Evolutionary conservation across 2,888 invertebrate genomes (phyloP).

Genomic region (Girardia tigrina): DNA sequence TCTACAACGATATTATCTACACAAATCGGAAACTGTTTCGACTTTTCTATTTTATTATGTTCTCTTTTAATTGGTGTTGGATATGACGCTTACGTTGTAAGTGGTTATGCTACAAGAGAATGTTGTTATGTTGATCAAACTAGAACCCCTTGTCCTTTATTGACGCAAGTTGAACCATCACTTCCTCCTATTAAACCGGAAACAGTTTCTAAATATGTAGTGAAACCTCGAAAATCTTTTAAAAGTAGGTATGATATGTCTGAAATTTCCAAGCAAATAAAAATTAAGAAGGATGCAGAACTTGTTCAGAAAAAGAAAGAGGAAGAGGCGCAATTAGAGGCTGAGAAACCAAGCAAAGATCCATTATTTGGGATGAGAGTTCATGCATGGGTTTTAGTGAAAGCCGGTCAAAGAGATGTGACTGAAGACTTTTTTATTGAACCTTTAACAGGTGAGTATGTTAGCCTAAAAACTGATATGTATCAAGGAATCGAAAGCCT

Average conservation of each 20-base stretch:
- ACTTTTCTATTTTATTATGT: constrained; percentile 66
- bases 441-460: constrained; percentile 63
- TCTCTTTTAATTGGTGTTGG: constrained; percentile 69
- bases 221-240: constrained; percentile 49
- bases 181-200: constrained; percentile 41
- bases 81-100: constrained; percentile 73
- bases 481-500: constrained; percentile 69
- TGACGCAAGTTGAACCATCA: constrained; percentile 39
- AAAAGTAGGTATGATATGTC: constrained; percentile 45
- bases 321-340: constrained; percentile 43
- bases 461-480: constrained; percentile 54
- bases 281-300: constrained; percentile 42
- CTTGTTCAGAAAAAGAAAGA: constrained; percentile 42
- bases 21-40: constrained; percentile 68
- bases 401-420: constrained; percentile 57
- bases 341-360: constrained; percentile 45
- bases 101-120: constrained; percentile 69
- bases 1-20: constrained; percentile 62
- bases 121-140: constrained; percentile 55
- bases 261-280: constrained; percentile 38
- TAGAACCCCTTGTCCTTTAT: constrained; percentile 45
- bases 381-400: constrained; percentile 70
- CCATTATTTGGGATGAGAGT: constrained; percentile 51
- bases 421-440: constrained; percentile 66
- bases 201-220: constrained; percentile 44